Percentiles rank a stretch among this genome's conserved stretches.
Conservation (phyloP, 2,113 vertebrate genomes). For the Aptenodytes patagonicus region DNA sequence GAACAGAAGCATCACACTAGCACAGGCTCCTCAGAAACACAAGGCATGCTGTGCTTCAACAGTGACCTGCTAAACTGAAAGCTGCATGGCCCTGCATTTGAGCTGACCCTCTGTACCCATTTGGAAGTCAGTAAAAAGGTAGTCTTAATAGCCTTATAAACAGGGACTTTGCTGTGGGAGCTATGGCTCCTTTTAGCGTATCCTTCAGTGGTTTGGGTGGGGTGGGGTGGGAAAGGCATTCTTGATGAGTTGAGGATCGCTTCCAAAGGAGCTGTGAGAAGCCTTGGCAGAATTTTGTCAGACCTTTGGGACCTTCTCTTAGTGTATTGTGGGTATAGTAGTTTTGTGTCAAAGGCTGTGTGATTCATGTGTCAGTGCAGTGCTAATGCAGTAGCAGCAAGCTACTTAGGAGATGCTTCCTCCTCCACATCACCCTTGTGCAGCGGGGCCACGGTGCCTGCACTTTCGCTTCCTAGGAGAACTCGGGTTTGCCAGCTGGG, state of each 20-base stretch:
- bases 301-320: not conserved
- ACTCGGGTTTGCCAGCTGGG: not conserved
- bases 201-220: not conserved
- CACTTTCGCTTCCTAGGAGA: not conserved
- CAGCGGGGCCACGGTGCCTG: not conserved
- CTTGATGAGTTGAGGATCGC: not conserved
- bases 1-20: not conserved
- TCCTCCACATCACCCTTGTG: not conserved
- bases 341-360: not conserved
- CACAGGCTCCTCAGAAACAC: not conserved
- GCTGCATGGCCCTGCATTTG: not conserved
- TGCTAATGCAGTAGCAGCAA: not conserved
- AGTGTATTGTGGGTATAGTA: not conserved
- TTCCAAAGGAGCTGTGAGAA: not conserved
- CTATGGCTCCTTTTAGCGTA: not conserved
- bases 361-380: accelerated
- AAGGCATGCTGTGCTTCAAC: not conserved
- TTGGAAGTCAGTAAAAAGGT: not conserved
- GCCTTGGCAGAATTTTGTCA: not conserved
- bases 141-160: not conserved
- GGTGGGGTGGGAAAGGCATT: not conserved
- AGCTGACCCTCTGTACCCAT: not conserved
- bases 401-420: not conserved
- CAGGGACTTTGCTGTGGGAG: not conserved
- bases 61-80: not conserved